These are phyloP conservation scores for Gavialis gangeticus DNA, from an alignment of 2,113 vertebrate genomes.

Conservation along the genomic window DNA sequence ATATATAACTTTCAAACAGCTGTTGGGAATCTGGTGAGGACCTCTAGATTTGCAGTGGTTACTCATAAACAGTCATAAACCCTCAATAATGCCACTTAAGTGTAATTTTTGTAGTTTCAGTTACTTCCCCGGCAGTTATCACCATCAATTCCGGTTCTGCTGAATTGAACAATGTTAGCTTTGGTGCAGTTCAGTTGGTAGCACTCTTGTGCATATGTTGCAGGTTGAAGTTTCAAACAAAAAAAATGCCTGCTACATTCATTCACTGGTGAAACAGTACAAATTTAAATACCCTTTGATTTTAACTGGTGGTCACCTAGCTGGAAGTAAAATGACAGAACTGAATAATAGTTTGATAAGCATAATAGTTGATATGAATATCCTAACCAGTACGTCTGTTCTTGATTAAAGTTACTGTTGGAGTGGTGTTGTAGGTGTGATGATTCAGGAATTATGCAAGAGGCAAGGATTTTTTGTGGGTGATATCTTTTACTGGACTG, in stretches of 20 bases:
- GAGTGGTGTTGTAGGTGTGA: neutral
- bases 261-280: neutral
- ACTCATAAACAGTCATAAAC: neutral
- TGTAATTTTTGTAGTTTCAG: neutral
- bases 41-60: neutral
- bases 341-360: neutral
- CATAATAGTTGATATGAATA: neutral
- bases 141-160: neutral
- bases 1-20: neutral
- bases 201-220: fast-evolving
- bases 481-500: no score
- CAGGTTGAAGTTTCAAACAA: neutral
- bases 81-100: neutral
- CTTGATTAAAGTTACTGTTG: neutral
- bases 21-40: neutral
- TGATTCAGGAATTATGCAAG: no score
- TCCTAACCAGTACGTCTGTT: neutral
- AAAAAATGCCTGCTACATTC: neutral
- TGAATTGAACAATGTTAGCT: neutral
- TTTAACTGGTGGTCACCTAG: neutral
- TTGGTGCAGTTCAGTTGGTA: neutral
- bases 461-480: no score
- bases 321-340: neutral
- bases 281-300: neutral
- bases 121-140: neutral